Evolutionary conservation across 2,888 invertebrate species (phyloP), one percentile per base, ranked within the genome.

Genomic region (Drosophila vallismaia): DNA sequence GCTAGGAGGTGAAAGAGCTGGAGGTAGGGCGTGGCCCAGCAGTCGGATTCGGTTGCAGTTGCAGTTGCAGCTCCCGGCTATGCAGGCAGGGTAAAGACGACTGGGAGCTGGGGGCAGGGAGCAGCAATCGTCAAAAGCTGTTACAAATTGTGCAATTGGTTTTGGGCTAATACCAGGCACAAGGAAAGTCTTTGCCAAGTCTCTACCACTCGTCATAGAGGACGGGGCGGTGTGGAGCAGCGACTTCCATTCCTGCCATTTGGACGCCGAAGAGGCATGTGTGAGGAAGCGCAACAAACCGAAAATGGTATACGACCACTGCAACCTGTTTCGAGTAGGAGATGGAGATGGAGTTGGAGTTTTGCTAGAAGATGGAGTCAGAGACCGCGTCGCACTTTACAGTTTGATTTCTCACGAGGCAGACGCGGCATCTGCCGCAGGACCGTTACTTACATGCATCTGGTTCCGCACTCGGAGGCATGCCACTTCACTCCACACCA

Each of bases 391-490:
- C 83, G 74, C 85, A 83, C 85, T 83, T 85, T 83, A 83, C 82
- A 83, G 82, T 83, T 83, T 85, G 83, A 83, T 85, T 85, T 83
- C 82, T 85, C 82, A 83, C 85, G 83, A 82, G 82, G 82, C 82
- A 78, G 63, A 56, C 63, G 75, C 76, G 42, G 53, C 60, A 67
- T 66, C 64, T 46, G 66, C 83, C 83, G 76, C 83, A 84, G 81
- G 85, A 84, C 83, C 83, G 83, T 84, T 84, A 84, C 86, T 81
- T 84, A 77, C 74, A 77, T 84, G 76, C 81, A 86, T 86, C 83
- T 86, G 82, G 83, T 83, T 83, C 82, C 83, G 85, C 85, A 83
- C 85, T 82, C 82, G 44, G 44, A 79, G 74, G 71, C 68, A 70
- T 36, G 70, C 50, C 60, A 57, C 60, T 48, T 38, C 40, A n/a